phyloP scores from a whole-genome alignment of 1,140 invertebrate species.

The Camponotus vicinus region DNA sequence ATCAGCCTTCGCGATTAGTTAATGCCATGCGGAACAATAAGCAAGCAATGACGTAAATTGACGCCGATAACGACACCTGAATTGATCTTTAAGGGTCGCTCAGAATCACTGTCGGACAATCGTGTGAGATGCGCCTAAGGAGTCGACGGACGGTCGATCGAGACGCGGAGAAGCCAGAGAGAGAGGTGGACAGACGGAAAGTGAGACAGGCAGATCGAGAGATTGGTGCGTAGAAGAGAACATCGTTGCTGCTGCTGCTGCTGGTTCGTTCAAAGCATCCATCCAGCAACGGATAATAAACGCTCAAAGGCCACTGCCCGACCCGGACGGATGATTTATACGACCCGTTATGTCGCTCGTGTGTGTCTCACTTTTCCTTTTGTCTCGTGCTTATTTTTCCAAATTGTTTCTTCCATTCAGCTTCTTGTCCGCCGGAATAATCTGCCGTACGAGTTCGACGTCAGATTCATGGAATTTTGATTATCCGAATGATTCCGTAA shows the following conservation, averaged over 20 bases:
- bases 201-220: constrained; percentile 44
- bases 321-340: constrained; percentile 81
- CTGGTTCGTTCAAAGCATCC: constrained; percentile 69
- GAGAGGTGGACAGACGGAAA: constrained; percentile 40
- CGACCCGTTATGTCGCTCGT: constrained; percentile 79
- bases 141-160: constrained; percentile 74
- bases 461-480: not conserved
- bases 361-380: constrained; percentile 80
- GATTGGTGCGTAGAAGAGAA: constrained; percentile 36
- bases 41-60: constrained; percentile 56
- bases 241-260: not conserved
- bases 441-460: not conserved
- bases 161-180: constrained; percentile 12
- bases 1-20: constrained; percentile 53
- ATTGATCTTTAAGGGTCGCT: constrained; percentile 40
- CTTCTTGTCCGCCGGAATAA: constrained; percentile 58
- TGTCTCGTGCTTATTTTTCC: constrained; percentile 71
- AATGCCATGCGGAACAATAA: constrained; percentile 54
- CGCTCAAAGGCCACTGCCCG: constrained; percentile 81
- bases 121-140: constrained; percentile 72
- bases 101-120: constrained; percentile 49
- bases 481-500: not conserved
- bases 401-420: constrained; percentile 74
- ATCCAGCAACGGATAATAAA: constrained; percentile 72
- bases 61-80: constrained; percentile 49